phyloP scores from a whole-genome alignment of 2,113 vertebrate species.

The Edolisoma coerulescens region DNA sequence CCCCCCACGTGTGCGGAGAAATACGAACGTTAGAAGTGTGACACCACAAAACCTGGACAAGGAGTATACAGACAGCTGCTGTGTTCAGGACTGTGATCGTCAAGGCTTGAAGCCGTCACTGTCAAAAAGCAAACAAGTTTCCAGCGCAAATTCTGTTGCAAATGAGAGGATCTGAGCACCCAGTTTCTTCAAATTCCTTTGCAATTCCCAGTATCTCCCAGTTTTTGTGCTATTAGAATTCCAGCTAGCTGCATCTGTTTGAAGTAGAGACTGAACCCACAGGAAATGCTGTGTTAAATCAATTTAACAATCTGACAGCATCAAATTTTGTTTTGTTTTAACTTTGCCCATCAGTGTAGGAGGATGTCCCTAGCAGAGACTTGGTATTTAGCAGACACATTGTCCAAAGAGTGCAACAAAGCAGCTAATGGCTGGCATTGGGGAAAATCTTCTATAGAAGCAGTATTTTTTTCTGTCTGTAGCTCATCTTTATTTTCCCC shows the following conservation, averaged over 20 bases:
- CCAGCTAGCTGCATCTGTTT: neutral
- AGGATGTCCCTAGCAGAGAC: neutral
- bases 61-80: neutral
- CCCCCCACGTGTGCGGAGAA: accelerated
- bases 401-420: neutral
- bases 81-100: neutral
- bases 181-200: neutral
- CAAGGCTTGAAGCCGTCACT: neutral
- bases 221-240: neutral
- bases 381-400: neutral
- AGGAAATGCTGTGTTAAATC: neutral
- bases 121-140: neutral
- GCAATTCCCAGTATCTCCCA: neutral
- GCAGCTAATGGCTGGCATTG: neutral
- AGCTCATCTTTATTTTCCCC: neutral
- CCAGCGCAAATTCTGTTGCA: neutral
- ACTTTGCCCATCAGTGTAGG: neutral
- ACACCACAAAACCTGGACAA: accelerated
- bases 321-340: neutral
- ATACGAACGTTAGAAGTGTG: accelerated
- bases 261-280: neutral
- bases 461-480: neutral
- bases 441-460: neutral
- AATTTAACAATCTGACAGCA: neutral
- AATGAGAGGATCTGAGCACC: neutral